Evolutionary conservation across 1,140 invertebrate genomes (phyloP), one percentile per base, ranked within the genome.

Genomic region (Pteromalus puparum): DNA sequence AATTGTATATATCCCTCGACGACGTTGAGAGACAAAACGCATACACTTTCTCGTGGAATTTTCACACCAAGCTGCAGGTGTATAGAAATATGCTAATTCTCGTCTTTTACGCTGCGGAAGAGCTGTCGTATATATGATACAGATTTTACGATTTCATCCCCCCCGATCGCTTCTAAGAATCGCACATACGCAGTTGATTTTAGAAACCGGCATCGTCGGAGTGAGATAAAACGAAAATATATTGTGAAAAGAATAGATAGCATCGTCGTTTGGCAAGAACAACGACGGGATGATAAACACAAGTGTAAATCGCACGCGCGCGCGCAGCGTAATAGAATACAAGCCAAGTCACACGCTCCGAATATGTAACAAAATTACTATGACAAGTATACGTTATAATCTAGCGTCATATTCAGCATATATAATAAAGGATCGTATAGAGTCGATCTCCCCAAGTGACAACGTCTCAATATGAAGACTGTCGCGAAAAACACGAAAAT

Each of bases 291-390:
- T 61, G 53, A 61, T 42, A 24, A 38, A 65, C 30, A 67, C 28
- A 0, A 28, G 28, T 78, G 24, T 67, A 72, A 65, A 73, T 65
- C 12, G 73, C 26, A 75, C 72, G 18, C 46, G 46, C 21, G 73
- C 10, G 73, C 48, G 18, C 46, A 81, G 48, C 34, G 15, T 73
- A 53, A 61, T 48, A 72, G 38, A 73, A 73, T 46, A n/a, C 18
- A 73, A 34, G n/a, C 12, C 24, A 73, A 72, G 28, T 81, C 79
- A 21, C 79, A 61, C 46, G 79, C 79, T 73, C 26, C 46, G 12
- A 28, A 72, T 72, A 73, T 73, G 68, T 73, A 73, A 10, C 9
- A 38, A 73, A 48, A 70, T 46, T 81, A 26, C 34, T 73, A 12
- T 68, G 79, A 81, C 79, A 74, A 61, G 46, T 73, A 30, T 46